These are phyloP conservation scores for Drosophila flavopinicola DNA, from an alignment of 2,888 invertebrate species.

Conservation along the genomic window DNA sequence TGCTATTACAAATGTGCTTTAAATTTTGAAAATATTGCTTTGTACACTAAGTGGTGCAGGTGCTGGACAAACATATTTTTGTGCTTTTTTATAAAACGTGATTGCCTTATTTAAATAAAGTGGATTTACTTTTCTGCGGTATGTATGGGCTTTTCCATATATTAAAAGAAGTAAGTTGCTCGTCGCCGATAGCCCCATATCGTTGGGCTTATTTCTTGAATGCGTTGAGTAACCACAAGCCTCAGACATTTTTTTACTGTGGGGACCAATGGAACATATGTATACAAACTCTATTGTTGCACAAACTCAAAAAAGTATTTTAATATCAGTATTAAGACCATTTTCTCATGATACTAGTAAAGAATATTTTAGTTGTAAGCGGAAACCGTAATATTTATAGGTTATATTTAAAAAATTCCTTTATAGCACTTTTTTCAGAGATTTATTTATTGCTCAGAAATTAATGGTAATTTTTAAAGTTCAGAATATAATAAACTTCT, in stretches of 20 bases:
- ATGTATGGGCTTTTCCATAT: conserved; percentile 35
- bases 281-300: neutral
- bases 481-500: too few relatives aligned
- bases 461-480: too few relatives aligned
- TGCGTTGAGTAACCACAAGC: conserved; percentile 23
- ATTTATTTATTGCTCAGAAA: too few relatives aligned
- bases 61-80: conserved; percentile 40
- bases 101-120: conserved; percentile 13
- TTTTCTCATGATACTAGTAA: too few relatives aligned
- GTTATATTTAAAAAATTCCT: too few relatives aligned
- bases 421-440: too few relatives aligned
- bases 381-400: neutral
- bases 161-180: conserved; percentile 9
- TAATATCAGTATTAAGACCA: too few relatives aligned
- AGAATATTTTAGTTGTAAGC: too few relatives aligned
- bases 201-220: neutral
- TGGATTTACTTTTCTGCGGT: conserved; percentile 49
- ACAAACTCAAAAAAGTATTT: neutral
- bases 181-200: conserved; percentile 19
- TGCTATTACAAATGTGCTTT: neutral
- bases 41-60: conserved; percentile 43
- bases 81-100: conserved; percentile 40
- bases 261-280: conserved; percentile 11
- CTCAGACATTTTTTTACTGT: conserved; percentile 27
- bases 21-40: conserved; percentile 6